Percentiles rank a stretch among this genome's conserved stretches.
Evolutionary conservation across 92 coral and sea anemone genomes (phyloP).

Genomic region (Siderastrea siderea): DNA sequence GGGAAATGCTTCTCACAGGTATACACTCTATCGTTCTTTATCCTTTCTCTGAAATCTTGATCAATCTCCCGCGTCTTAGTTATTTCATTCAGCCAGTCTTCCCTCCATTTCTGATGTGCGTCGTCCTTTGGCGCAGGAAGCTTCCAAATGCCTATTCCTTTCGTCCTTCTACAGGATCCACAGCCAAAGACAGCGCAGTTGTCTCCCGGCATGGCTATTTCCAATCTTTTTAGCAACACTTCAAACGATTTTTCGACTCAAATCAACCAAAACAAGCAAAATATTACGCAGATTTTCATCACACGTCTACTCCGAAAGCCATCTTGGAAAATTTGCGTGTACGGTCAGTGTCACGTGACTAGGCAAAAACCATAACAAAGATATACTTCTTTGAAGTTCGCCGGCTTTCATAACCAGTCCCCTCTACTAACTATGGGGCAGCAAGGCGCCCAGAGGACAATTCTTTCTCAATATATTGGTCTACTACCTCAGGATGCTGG

Average conservation of each 20-base stretch:
- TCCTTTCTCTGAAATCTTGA: constrained; percentile 32
- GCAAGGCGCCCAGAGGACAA: too few relatives aligned
- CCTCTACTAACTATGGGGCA: constrained; percentile 43
- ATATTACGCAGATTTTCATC: not conserved
- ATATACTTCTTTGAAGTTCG: constrained; percentile 36
- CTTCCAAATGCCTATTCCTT: constrained; percentile 70
- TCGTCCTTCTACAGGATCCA: constrained; percentile 56
- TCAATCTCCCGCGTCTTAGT: constrained; percentile 48
- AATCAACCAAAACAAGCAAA: constrained; percentile 17
- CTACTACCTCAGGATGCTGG: too few relatives aligned
- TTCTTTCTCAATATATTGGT: too few relatives aligned
- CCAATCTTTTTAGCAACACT: not conserved
- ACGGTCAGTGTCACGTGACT: constrained; percentile 41
- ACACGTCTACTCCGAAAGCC: not conserved
- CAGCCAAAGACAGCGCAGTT: constrained; percentile 74
- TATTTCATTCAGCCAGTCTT: constrained; percentile 63
- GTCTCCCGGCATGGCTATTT: constrained; percentile 59
- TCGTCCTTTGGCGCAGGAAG: constrained; percentile 58
- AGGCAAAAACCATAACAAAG: constrained; percentile 54
- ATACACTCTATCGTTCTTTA: constrained; percentile 48
- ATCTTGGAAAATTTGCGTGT: constrained; percentile 11
- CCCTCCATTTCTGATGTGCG: constrained; percentile 53
- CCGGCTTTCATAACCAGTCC: not conserved
- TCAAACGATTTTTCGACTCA: not conserved
- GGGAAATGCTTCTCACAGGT: constrained; percentile 65